These are phyloP conservation scores for Adelges cooleyi DNA, from an alignment of 1,140 invertebrate genomes.

Conservation along the genomic window DNA sequence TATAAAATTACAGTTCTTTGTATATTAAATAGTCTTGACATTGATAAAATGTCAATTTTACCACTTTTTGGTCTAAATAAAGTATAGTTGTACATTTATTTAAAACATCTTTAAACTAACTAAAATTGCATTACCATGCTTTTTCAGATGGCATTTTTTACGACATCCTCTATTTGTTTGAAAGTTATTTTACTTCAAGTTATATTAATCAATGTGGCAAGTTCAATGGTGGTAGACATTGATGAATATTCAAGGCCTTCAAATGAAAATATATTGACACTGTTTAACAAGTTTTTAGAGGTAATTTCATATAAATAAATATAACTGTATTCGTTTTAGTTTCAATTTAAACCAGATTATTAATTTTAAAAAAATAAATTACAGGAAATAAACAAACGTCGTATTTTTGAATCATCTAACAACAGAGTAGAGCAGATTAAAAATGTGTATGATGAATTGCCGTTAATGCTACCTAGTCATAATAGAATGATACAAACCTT, in stretches of 20 bases:
- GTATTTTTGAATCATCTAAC: neutral
- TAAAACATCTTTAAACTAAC: no score
- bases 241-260: neutral
- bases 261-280: neutral
- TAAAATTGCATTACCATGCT: no score
- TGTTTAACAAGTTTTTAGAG: slow-evolving; percentile 1
- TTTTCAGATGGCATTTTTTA: no score
- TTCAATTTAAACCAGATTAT: neutral
- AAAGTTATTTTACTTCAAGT: no score
- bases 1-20: no score
- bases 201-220: neutral
- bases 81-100: no score
- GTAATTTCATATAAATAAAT: neutral
- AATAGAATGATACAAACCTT: neutral
- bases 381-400: neutral
- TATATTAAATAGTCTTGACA: no score
- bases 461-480: no score
- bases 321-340: neutral
- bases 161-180: no score
- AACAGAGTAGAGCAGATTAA: neutral
- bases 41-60: no score
- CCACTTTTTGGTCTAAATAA: no score
- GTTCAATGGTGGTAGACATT: neutral
- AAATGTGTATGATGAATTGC: neutral
- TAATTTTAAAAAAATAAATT: no score